Conservation (phyloP, 2,797 vertebrate species). For the Nannoperca obscura region DNA sequence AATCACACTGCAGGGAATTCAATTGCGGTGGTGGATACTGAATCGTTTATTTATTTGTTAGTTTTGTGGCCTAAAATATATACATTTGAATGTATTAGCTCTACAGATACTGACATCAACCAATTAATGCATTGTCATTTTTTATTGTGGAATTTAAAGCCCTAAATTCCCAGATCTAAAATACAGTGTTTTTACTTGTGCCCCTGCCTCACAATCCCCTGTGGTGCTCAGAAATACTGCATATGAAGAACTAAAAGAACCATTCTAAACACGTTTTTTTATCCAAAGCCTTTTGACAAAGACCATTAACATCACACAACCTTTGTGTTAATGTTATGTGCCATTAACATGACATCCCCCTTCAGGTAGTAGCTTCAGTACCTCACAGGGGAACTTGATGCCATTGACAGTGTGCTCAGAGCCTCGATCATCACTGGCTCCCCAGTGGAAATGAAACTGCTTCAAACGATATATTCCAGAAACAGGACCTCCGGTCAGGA, state of each 20-base stretch:
- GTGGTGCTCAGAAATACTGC: neutral
- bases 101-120: neutral
- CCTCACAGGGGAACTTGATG: slow-evolving; percentile 91
- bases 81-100: neutral
- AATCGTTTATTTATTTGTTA: neutral
- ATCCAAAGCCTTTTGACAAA: neutral
- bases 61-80: neutral
- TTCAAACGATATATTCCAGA: slow-evolving; percentile 90
- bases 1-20: no score
- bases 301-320: neutral
- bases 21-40: neutral
- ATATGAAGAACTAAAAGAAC: neutral
- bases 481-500: slow-evolving; percentile 91
- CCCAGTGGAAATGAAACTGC: slow-evolving; percentile 98
- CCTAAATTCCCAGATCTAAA: no score
- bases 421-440: slow-evolving; percentile 88
- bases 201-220: neutral
- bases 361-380: slow-evolving; percentile 66
- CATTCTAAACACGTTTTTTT: neutral
- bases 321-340: neutral
- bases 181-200: no score
- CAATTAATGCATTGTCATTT: neutral
- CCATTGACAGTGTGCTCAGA: slow-evolving; percentile 93
- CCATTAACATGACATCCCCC: neutral
- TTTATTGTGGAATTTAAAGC: neutral